Conservation (phyloP, 2,113 vertebrate species). For the Pipra filicauda region DNA sequence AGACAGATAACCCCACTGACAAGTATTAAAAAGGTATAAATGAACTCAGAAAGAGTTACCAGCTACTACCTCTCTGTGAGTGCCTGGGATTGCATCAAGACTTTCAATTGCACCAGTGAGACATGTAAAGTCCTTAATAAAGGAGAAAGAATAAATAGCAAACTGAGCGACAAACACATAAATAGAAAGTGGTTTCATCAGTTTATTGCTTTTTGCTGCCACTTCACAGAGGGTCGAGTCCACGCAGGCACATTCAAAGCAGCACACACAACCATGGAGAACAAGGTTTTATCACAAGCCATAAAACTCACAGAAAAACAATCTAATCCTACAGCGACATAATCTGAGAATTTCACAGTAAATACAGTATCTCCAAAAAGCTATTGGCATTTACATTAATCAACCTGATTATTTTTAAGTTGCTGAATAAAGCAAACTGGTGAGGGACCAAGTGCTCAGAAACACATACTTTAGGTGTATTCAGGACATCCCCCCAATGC, state of each 20-base stretch:
- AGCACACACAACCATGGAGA: background rate
- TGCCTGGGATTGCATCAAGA: background rate
- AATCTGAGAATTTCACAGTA: background rate
- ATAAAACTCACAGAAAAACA: background rate
- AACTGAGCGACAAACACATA: background rate
- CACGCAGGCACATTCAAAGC: background rate
- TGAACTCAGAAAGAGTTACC: background rate
- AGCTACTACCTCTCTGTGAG: background rate
- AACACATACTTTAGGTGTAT: background rate
- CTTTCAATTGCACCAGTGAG: background rate
- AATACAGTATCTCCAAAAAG: background rate
- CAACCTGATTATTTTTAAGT: background rate
- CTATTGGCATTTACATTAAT: background rate
- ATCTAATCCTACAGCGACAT: background rate
- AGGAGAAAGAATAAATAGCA: background rate
- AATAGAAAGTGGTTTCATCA: conserved; percentile 31
- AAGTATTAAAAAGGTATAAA: background rate
- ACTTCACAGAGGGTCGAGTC: background rate
- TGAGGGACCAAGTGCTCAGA: background rate
- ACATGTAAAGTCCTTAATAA: background rate
- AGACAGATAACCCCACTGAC: background rate
- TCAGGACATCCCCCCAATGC: background rate
- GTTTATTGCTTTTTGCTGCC: conserved; percentile 50
- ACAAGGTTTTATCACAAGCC: background rate
- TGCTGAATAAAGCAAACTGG: background rate